Percentiles rank a stretch among this genome's conserved stretches.
Evolutionary conservation across 2,113 vertebrate genomes (phyloP).

Genomic region (Nothoprocta pentlandii): DNA sequence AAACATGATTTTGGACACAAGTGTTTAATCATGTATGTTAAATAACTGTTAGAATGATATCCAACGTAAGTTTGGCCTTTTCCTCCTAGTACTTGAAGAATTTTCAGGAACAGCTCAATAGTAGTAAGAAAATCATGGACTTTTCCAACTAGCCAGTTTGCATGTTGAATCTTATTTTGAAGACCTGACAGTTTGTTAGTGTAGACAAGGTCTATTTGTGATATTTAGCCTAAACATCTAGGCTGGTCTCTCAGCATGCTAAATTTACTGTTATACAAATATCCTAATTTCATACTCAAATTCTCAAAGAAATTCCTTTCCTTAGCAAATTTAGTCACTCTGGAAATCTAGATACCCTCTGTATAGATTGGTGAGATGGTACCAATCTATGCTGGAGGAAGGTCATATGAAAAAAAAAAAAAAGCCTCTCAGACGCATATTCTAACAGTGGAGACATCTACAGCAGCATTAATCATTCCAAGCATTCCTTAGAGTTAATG

Average conservation of each 20-base stretch:
- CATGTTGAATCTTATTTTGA: not conserved
- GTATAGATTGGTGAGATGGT: not conserved
- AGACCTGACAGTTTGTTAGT: not conserved
- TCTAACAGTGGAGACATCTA: not conserved
- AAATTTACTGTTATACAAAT: not conserved
- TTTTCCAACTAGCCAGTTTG: not conserved
- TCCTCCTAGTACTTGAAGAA: no score
- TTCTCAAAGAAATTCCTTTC: not conserved
- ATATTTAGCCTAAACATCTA: not conserved
- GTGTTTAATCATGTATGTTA: no score
- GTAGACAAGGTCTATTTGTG: not conserved
- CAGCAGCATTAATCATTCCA: not conserved
- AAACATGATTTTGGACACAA: no score
- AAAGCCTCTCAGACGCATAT: rapidly evolving
- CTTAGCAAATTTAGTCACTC: not conserved
- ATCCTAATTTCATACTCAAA: not conserved
- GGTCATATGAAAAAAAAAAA: not conserved
- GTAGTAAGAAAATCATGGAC: no score
- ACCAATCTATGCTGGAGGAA: no score
- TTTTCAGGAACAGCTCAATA: no score
- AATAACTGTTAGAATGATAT: no score
- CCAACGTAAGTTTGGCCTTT: no score
- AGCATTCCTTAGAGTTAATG: not conserved
- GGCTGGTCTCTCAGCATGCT: not conserved
- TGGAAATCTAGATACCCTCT: not conserved